Base-by-base conservation (phyloP, 2,113 vertebrate species). In the Triplophysa siluroides region DNA sequence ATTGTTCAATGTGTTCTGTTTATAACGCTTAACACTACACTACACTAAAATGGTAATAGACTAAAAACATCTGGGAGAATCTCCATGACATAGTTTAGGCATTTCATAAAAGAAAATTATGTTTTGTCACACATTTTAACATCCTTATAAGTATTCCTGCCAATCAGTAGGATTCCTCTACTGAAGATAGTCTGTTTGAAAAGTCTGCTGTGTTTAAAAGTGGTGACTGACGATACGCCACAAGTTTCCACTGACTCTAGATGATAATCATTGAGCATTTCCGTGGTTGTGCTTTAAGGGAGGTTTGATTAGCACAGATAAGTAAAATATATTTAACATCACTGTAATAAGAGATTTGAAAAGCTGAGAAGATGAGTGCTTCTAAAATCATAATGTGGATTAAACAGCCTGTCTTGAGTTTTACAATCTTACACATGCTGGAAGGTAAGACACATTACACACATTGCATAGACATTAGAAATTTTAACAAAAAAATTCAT, bases 231-330 rank as follows among this genome's bases (percentile, higher is more conserved):
- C 19, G 24, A 10, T 41, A 45, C 16, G n/a, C 61, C 67, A 78
- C 69, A 81, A 78, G 33, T 81, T 81, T 81, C 76, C 79, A 81
- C 76, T 71, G 56, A 73, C 45, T 47, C 12, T 63, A 76, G 11
- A 43, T 73, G 9, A 0, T 18, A 60, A 29, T 70, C n/a, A 24
- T 43, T 2, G 24, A 26, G n/a, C 13, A 11, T 23, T 41, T 73
- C 45, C 65, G 60, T 60, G 61, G 41, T 43, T 43, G 61, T 54
- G 6, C 10, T 52, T 70, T 29, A 41, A 73, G 41, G 23, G 43
- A 23, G 19, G 38, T 67, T 47, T 58, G 24, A 67, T 78, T 10
- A 43, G 12, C 54, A 29, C 13, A 24, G 45, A 67, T 43, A 13
- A 58, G 2, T n/a, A n/a, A 33, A 64, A 52, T 8, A 16, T 58